These are phyloP conservation scores for Turnix velox DNA, from an alignment of 2,113 vertebrate genomes.

Conservation along the genomic window DNA sequence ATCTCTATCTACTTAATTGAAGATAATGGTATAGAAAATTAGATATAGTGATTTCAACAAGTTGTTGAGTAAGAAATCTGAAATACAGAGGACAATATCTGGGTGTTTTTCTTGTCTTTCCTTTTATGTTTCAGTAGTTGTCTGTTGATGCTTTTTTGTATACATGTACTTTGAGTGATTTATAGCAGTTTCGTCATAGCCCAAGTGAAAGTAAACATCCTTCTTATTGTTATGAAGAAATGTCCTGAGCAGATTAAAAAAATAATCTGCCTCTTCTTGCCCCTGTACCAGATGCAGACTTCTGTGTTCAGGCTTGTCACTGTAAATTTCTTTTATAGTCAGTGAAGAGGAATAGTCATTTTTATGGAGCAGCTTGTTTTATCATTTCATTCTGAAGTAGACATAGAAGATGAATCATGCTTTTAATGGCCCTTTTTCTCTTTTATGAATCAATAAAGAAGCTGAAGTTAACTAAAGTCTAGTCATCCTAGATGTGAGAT, in stretches of 20 bases:
- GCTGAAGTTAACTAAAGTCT: background rate
- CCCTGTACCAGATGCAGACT: background rate
- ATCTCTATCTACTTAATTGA: background rate
- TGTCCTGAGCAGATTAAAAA: background rate
- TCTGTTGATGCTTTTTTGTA: background rate
- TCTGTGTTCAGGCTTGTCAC: background rate
- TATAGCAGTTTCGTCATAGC: background rate
- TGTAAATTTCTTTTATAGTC: conserved; percentile 6
- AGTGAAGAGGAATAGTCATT: background rate
- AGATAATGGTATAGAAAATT: background rate
- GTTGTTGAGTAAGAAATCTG: background rate
- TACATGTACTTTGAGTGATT: background rate
- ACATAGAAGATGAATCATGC: background rate
- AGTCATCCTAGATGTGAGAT: background rate
- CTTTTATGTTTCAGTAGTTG: background rate
- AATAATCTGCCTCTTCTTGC: background rate
- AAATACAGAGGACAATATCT: background rate
- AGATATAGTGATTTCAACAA: background rate
- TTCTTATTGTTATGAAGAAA: background rate
- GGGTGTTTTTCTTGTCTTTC: background rate
- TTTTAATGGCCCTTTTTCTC: conserved; percentile 9
- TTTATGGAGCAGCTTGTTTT: conserved; percentile 25
- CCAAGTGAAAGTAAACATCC: background rate
- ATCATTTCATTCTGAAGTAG: conserved; percentile 1
- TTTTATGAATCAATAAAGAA: conserved; percentile 17